Evolutionary conservation across 2,888 invertebrate genomes (phyloP).

Genomic region (Tetranychus piercei): DNA sequence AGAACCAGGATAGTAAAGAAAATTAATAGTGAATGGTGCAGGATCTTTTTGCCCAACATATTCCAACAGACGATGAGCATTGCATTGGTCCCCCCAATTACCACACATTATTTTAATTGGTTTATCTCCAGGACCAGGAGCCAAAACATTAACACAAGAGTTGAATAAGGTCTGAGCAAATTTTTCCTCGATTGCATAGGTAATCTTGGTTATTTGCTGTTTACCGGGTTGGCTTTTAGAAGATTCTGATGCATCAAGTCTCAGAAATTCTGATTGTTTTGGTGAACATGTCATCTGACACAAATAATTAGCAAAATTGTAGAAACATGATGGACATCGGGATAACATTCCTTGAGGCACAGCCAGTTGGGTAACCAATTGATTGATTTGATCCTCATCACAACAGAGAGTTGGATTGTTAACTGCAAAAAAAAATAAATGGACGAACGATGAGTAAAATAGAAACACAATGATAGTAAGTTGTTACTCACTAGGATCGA

Average conservation of each 20-base stretch:
- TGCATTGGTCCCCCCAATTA: not conserved
- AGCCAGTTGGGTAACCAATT: slow-evolving; percentile 2
- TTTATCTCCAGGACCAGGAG: slow-evolving; percentile 50
- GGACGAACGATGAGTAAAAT: not conserved
- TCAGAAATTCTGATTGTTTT: slow-evolving; percentile 42
- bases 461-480: not conserved
- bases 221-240: not conserved
- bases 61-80: not conserved
- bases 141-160: slow-evolving; percentile 64
- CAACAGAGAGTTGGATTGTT: slow-evolving; percentile 2
- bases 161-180: slow-evolving; percentile 40
- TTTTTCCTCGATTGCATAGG: not conserved
- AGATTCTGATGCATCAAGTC: not conserved
- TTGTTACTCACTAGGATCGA: not conserved
- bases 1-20: slow-evolving; percentile 47
- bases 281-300: slow-evolving; percentile 68
- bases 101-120: slow-evolving; percentile 45
- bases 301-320: slow-evolving; percentile 60
- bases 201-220: not conserved
- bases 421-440: not conserved
- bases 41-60: not conserved
- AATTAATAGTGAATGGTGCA: not conserved
- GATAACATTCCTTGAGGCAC: slow-evolving; percentile 38
- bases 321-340: slow-evolving; percentile 70
- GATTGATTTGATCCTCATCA: not conserved